These are phyloP conservation scores for Melanocharis versteri DNA, from an alignment of 2,113 vertebrate species.

Conservation along the genomic window DNA sequence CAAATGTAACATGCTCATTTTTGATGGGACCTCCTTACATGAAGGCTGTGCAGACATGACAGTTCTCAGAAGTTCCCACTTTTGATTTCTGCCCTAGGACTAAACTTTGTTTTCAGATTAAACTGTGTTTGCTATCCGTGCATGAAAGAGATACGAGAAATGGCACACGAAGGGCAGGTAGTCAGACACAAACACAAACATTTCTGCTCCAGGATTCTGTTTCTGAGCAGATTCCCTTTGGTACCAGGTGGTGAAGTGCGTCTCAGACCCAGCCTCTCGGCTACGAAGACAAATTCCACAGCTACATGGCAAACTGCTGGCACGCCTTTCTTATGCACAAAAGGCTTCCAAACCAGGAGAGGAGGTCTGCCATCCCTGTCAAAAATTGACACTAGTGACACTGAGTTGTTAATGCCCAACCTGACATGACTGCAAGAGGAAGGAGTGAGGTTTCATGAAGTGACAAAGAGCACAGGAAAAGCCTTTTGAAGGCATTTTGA, in stretches of 20 bases:
- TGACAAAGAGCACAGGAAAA: background rate
- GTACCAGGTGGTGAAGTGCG: conserved; percentile 11
- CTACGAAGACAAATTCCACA: background rate
- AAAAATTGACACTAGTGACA: background rate
- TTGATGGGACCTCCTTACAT: background rate
- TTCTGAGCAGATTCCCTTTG: background rate
- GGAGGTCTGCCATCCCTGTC: background rate
- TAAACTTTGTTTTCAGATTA: background rate
- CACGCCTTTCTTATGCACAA: background rate
- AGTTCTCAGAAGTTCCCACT: background rate
- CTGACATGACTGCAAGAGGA: background rate
- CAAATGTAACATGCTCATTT: background rate
- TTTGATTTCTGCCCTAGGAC: background rate
- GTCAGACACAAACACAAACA: background rate
- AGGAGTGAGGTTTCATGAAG: background rate
- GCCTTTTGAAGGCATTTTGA: background rate
- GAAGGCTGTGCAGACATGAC: background rate
- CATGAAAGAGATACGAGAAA: background rate
- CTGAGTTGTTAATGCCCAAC: background rate
- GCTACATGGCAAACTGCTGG: background rate
- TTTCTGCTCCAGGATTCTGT: background rate
- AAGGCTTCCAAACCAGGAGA: background rate
- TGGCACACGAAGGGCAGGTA: rapidly evolving
- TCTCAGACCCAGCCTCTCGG: background rate
- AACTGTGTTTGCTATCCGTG: background rate